Evolutionary conservation across 2,113 vertebrate genomes (phyloP).

Genomic region (Antennarius striatus): DNA sequence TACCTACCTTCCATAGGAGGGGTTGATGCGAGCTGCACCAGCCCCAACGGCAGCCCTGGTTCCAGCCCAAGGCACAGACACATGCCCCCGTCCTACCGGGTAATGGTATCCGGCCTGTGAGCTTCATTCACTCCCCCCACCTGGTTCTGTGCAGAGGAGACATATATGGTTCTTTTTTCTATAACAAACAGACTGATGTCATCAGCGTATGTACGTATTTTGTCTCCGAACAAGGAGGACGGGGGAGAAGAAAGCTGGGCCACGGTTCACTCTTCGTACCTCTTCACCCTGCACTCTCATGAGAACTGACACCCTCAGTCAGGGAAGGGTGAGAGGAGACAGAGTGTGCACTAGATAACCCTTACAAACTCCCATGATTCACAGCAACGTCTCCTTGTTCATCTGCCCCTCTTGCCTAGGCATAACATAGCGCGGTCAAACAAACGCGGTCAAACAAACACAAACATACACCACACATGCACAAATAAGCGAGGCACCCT

Average conservation of each 20-base stretch:
- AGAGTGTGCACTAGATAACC: conserved; percentile 54
- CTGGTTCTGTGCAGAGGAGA: conserved; percentile 67
- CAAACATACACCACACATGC: conserved; percentile 20
- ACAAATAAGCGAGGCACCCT: conserved; percentile 49
- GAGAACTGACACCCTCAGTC: conserved; percentile 56
- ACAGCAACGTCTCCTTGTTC: conserved; percentile 53
- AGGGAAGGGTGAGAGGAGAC: conserved; percentile 54
- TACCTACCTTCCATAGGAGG: conserved; percentile 99
- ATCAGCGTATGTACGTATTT: conserved; percentile 68
- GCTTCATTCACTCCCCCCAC: conserved; percentile 53
- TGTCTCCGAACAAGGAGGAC: conserved; percentile 58
- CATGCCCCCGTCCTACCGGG: conserved; percentile 96
- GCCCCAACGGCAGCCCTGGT: conserved; percentile 92
- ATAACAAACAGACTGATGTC: conserved; percentile 72
- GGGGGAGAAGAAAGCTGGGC: conserved; percentile 17
- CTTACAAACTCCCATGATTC: conserved; percentile 54
- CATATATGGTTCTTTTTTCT: conserved; percentile 66
- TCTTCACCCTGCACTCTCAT: conserved; percentile 53
- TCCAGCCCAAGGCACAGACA: conserved; percentile 98
- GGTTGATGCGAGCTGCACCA: conserved; percentile 96
- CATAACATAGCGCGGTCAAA: too few species aligned
- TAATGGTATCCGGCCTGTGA: conserved; percentile 99
- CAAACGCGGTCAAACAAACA: conserved; percentile 50
- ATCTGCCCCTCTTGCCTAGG: conserved; percentile 41
- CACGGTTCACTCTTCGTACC: conserved; percentile 52